Conservation (phyloP, 2,113 vertebrate species). For the Mesoclemmys tuberculata region DNA sequence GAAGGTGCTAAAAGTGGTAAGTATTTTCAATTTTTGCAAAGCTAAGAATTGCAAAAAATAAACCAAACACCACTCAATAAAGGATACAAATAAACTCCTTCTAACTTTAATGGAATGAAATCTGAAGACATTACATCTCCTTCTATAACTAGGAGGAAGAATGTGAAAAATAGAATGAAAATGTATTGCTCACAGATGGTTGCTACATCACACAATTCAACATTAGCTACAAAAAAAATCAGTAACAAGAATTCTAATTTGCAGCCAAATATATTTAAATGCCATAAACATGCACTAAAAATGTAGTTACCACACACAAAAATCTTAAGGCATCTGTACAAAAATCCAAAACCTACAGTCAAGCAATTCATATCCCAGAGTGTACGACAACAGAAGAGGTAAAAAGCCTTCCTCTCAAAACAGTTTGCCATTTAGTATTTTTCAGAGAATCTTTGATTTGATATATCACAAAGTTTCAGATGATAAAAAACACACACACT, state of each 20-base stretch:
- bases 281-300: neutral
- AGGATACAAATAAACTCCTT: slow-evolving; percentile 97
- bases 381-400: accelerated
- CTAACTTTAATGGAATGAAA: slow-evolving; percentile 92
- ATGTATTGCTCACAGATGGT: neutral
- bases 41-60: neutral
- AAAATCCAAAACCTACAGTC: neutral
- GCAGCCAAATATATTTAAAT: neutral
- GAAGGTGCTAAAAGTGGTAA: neutral
- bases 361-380: neutral
- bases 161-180: neutral
- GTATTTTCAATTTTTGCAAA: neutral
- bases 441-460: accelerated
- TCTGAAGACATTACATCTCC: slow-evolving; percentile 94
- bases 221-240: neutral
- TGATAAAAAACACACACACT: neutral
- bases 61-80: slow-evolving; percentile 11
- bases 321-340: neutral
- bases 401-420: neutral
- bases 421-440: neutral
- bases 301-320: neutral
- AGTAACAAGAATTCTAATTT: neutral
- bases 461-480: neutral
- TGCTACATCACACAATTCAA: neutral
- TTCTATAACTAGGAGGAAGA: slow-evolving; percentile 87